Conservation (phyloP, 2,888 invertebrate species). For the Danaus chrysippus region DNA sequence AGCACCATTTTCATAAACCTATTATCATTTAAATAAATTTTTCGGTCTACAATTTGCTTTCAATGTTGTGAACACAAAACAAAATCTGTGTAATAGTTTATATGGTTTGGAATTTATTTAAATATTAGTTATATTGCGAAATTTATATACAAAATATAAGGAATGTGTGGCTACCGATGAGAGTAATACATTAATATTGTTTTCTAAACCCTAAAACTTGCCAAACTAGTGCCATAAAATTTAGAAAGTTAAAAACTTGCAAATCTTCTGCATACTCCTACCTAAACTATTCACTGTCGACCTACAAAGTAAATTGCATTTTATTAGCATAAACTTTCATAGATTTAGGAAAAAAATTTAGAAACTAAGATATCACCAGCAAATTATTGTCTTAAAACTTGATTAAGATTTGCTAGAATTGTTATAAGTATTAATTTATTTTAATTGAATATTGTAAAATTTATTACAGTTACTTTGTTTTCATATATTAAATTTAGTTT, state of each 20-base stretch:
- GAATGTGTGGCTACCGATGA: conserved; percentile 23
- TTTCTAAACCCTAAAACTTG: conserved; percentile 70
- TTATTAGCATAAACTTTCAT: conserved; percentile 74
- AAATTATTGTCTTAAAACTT: no score
- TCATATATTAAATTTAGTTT: no score
- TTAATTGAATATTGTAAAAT: no score
- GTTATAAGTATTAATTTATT: no score
- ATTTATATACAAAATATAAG: background rate
- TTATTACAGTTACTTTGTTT: no score
- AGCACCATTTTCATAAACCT: conserved; percentile 49
- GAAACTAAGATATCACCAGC: conserved; percentile 18
- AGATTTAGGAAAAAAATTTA: conserved; percentile 27
- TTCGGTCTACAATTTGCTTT: background rate
- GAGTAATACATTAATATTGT: conserved; percentile 42
- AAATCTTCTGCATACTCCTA: conserved; percentile 63
- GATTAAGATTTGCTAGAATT: no score
- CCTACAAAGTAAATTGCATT: conserved; percentile 74
- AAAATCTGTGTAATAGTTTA: no score
- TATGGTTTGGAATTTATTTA: background rate
- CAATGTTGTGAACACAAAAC: background rate
- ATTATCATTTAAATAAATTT: conserved; percentile 65
- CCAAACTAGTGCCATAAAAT: conserved; percentile 64
- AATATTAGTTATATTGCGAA: background rate
- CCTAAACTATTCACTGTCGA: conserved; percentile 56
- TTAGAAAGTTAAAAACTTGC: conserved; percentile 73